A percentile compares a stretch with the other conserved stretches of the same genome.
Evolutionary conservation across 1,140 invertebrate genomes (phyloP).

Genomic region (Tetramorium parvispinum): DNA sequence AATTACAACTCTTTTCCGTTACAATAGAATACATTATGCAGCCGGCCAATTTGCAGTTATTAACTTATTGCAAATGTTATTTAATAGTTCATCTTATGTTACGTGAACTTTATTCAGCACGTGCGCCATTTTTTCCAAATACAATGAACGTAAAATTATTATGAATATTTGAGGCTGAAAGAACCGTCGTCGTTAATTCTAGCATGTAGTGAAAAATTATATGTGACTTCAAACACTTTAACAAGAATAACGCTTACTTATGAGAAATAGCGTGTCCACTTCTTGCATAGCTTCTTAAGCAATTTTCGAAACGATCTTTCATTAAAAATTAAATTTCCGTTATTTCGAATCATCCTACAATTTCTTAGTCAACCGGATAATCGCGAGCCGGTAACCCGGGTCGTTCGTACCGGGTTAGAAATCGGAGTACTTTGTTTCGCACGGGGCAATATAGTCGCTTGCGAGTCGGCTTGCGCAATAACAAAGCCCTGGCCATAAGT

Average conservation of each 20-base stretch:
- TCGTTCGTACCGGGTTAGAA: constrained; percentile 29
- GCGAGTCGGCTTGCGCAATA: constrained; percentile 45
- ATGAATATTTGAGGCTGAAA: background rate
- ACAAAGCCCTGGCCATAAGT: constrained; percentile 70
- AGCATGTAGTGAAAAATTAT: background rate
- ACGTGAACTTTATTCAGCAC: background rate
- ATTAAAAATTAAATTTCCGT: background rate
- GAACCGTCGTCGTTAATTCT: background rate
- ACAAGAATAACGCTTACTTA: background rate
- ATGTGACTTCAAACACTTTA: background rate
- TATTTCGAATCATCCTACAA: constrained; percentile 4
- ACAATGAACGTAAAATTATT: background rate
- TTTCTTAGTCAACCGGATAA: constrained; percentile 22
- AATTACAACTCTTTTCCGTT: constrained; percentile 32
- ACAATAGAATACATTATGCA: constrained; percentile 16
- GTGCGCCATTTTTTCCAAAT: background rate
- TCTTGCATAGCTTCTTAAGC: background rate
- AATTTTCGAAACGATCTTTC: background rate
- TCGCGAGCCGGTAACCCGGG: background rate
- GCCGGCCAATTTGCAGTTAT: constrained; percentile 23
- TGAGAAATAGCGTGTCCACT: background rate
- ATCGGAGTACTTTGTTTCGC: constrained; percentile 63
- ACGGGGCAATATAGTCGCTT: constrained; percentile 49
- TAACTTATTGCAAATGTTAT: background rate
- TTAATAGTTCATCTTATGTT: background rate